These are phyloP conservation scores for Eilema griseolum DNA, from an alignment of 2,888 invertebrate genomes.

Conservation along the genomic window DNA sequence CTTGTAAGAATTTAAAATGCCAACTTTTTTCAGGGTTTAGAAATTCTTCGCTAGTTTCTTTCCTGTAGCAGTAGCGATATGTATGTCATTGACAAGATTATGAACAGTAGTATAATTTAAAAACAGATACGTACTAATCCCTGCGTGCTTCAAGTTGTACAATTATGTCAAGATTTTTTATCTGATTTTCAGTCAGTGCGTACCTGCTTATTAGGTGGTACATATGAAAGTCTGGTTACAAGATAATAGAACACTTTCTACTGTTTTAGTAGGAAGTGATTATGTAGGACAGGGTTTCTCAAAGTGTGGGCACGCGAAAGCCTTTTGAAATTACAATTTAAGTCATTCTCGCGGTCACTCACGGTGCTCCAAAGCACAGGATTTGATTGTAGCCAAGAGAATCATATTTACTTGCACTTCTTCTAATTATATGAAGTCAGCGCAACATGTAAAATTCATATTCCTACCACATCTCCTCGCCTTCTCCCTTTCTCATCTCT, in stretches of 20 bases:
- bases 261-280: not conserved
- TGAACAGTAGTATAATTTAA: not conserved
- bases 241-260: not conserved
- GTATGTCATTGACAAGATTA: not conserved
- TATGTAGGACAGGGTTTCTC: not conserved
- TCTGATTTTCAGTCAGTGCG: not conserved
- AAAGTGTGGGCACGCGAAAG: not conserved
- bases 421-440: too few relatives aligned
- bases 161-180: not conserved
- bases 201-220: too few relatives aligned
- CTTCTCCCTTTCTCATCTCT: not conserved
- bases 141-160: not conserved
- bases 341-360: too few relatives aligned
- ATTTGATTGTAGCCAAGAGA: too few relatives aligned
- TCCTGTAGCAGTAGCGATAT: not conserved
- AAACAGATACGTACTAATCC: not conserved
- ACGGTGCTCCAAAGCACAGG: not conserved
- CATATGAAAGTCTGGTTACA: too few relatives aligned
- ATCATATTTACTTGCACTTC: not conserved
- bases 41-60: not conserved
- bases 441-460: not conserved
- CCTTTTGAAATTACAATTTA: too few relatives aligned
- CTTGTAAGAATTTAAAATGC: not conserved
- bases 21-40: not conserved
- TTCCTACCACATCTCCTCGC: not conserved